Evolutionary conservation across 2,888 invertebrate species (phyloP), one percentile per base, ranked within the genome.

Genomic region (Drosophila differens): DNA sequence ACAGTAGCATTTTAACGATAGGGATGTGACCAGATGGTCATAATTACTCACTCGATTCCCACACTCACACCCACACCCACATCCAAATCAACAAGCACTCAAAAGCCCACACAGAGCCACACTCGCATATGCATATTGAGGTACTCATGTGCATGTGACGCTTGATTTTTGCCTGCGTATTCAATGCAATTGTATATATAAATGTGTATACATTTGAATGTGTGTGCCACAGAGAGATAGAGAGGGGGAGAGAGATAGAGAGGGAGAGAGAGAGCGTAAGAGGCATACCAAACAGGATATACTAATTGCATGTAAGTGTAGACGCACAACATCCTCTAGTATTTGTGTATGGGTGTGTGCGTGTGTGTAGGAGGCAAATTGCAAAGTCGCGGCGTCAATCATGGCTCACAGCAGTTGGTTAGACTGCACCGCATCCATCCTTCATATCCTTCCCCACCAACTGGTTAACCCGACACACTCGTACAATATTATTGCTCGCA

Each of bases 401-500:
- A 61, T 64, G 60, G 76, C 44, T 73, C 49, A 22, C 49, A 33
- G 39, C 37, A 58, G 37, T 62, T 49, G 41, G 51, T 49, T 57
- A 58, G 39, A 47, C 35, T 62, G 49, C 67, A 54, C 32, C 54
- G n/a, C 39, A 14, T 7, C 39, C 5, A 51, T 51, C 47, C 30
- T 1, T 10, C 25, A 30, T 41, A 41, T 1, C 4, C 6, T 12
- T 22, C n/a, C 44, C 33, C 7, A 6, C 55, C 30, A 57, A 53
- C 57, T 58, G 79, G 37, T 28, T 66, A 63, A 54, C 30, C 65
- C 51, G 47, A 64, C 44, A 59, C 65, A 41, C 60, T 72, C 70
- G 68, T 72, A 75, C 79, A 88, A 88, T 85, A 88, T 79, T 85
- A 88, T 88, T 81, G 85, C 75, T 66, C 55, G 67, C 86, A 88